These are phyloP conservation scores for Drosophila colorata DNA, from an alignment of 2,888 invertebrate species.

Conservation along the genomic window DNA sequence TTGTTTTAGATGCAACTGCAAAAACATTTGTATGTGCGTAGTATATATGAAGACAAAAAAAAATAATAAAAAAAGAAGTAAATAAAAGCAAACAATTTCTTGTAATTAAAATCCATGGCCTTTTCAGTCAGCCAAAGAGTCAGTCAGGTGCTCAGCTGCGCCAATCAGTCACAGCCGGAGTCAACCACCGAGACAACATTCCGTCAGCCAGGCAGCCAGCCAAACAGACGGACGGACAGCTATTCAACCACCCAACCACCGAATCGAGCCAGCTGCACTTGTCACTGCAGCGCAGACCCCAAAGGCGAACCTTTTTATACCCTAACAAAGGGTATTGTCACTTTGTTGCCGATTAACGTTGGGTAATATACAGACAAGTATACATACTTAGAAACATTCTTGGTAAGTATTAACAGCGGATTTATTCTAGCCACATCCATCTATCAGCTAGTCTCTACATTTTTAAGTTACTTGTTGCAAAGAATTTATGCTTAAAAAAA, in stretches of 20 bases:
- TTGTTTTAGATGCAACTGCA: conserved; percentile 50
- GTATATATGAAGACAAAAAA: background rate
- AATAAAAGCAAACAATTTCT: conserved; percentile 79
- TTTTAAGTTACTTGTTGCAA: no score
- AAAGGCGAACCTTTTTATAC: conserved; percentile 39
- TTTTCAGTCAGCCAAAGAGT: conserved; percentile 67
- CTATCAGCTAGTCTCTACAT: no score
- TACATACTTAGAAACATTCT: no score
- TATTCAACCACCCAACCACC: conserved; percentile 27
- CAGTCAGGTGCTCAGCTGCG: conserved; percentile 79
- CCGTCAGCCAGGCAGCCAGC: conserved; percentile 18
- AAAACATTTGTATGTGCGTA: conserved; percentile 39
- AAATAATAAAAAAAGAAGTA: conserved; percentile 19
- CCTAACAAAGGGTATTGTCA: background rate
- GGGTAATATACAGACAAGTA: no score
- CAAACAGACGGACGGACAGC: conserved; percentile 6
- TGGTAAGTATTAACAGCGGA: no score
- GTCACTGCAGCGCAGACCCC: conserved; percentile 69
- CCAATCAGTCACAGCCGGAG: conserved; percentile 79
- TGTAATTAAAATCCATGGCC: conserved; percentile 82
- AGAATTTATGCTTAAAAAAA: no score
- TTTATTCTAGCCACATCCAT: no score
- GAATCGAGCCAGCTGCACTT: conserved; percentile 55
- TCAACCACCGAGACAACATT: conserved; percentile 73
- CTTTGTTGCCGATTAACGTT: background rate